Percentiles rank a stretch among this genome's conserved stretches.
phyloP scores from a whole-genome alignment of 2,113 vertebrate genomes.

The Pelobates fuscus region DNA sequence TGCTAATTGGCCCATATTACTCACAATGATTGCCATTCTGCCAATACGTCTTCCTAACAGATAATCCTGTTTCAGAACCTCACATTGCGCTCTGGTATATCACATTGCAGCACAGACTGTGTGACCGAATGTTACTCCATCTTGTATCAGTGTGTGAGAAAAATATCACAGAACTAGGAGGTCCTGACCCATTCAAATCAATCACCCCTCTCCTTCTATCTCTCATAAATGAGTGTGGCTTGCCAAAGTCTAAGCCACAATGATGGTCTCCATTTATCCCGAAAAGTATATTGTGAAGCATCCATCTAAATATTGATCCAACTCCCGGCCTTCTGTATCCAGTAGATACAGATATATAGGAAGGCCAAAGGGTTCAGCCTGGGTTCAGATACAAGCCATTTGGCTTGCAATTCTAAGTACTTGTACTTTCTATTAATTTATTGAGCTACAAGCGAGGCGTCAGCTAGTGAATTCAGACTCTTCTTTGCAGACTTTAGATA shows the following conservation, averaged over 20 bases:
- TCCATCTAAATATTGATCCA: constrained; percentile 55
- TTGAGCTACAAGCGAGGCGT: not conserved
- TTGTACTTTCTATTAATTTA: constrained; percentile 17
- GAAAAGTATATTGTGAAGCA: constrained; percentile 54
- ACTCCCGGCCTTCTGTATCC: constrained; percentile 45
- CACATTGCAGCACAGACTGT: no score
- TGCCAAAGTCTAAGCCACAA: constrained; percentile 39
- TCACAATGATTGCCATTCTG: not conserved
- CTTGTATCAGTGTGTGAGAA: constrained; percentile 8
- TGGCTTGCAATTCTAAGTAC: constrained; percentile 12
- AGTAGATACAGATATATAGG: constrained; percentile 38
- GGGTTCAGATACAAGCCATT: not conserved
- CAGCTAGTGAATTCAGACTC: not conserved
- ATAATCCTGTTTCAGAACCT: no score
- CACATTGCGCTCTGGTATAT: no score
- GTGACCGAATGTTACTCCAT: no score
- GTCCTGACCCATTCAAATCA: constrained; percentile 61
- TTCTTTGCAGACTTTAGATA: not conserved
- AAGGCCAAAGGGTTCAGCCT: constrained; percentile 32
- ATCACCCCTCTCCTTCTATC: constrained; percentile 48
- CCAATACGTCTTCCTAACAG: no score
- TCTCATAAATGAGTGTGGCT: constrained; percentile 9
- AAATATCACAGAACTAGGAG: not conserved
- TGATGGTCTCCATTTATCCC: constrained; percentile 55
- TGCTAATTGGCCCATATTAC: no score